Percentiles rank a stretch among this genome's conserved stretches.
Conservation (phyloP, 2,113 vertebrate species). For the Equus quagga region DNA sequence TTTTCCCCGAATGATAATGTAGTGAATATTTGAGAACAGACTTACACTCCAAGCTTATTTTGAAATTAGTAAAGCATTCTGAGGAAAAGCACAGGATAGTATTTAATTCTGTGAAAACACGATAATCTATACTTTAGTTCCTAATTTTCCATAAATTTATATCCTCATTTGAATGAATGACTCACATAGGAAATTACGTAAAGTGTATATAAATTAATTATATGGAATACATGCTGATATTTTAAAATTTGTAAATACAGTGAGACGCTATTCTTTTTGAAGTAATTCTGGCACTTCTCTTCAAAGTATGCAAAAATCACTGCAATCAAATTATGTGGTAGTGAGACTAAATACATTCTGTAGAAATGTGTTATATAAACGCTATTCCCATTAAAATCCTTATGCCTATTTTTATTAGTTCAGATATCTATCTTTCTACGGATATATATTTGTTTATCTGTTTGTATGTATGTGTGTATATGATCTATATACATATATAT, state of each 20-base stretch:
- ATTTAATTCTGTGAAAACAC: conserved; percentile 38
- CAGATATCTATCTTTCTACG: background rate
- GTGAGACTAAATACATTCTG: background rate
- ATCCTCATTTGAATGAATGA: background rate
- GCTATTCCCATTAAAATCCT: background rate
- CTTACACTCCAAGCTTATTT: background rate
- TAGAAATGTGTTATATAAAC: background rate
- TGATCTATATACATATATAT: background rate
- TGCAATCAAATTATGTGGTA: background rate
- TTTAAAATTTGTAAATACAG: background rate
- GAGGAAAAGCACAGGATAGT: background rate
- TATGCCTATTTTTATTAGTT: background rate
- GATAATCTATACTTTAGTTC: background rate
- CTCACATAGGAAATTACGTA: background rate
- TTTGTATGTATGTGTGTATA: background rate
- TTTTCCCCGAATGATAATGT: background rate
- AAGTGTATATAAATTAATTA: background rate
- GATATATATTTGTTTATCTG: background rate
- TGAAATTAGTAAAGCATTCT: background rate
- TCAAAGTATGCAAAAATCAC: background rate
- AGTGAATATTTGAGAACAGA: conserved; percentile 38
- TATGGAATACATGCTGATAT: background rate
- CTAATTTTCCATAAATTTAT: background rate
- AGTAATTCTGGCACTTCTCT: background rate
- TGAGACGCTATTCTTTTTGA: background rate